Evolutionary conservation across 2,113 vertebrate species (phyloP).

Genomic region (Paramormyrops kingsleyae): DNA sequence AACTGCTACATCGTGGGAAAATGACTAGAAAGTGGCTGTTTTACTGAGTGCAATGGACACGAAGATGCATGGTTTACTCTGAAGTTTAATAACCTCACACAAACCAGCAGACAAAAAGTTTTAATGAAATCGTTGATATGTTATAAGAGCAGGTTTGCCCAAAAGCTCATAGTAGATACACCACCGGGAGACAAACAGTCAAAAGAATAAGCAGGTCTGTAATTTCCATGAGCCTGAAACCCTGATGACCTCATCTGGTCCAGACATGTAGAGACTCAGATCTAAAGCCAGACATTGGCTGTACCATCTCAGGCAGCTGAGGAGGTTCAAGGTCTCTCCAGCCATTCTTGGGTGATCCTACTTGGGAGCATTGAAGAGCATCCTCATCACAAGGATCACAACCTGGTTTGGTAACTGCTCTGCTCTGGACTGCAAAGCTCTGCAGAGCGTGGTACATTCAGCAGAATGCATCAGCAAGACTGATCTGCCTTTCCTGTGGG

Average conservation of each 20-base stretch:
- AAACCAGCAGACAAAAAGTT: neutral
- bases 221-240: neutral
- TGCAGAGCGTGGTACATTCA: neutral
- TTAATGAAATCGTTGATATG: neutral
- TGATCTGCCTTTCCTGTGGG: neutral
- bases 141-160: neutral
- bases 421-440: neutral
- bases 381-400: neutral
- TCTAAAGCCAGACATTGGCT: neutral
- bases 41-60: neutral
- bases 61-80: neutral
- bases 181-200: too few species aligned
- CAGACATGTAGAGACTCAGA: neutral
- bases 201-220: neutral
- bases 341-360: neutral
- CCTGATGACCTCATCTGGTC: neutral
- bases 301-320: neutral
- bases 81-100: neutral
- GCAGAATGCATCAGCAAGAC: neutral
- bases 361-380: neutral
- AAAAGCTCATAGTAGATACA: neutral
- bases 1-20: neutral
- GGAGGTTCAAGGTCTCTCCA: neutral
- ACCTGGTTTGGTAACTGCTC: neutral
- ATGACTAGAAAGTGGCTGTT: neutral